Percentiles rank a stretch among this genome's conserved stretches.
These are phyloP conservation scores for Microctonus brassicae DNA, from an alignment of 2,888 invertebrate genomes.

Conservation along the genomic window DNA sequence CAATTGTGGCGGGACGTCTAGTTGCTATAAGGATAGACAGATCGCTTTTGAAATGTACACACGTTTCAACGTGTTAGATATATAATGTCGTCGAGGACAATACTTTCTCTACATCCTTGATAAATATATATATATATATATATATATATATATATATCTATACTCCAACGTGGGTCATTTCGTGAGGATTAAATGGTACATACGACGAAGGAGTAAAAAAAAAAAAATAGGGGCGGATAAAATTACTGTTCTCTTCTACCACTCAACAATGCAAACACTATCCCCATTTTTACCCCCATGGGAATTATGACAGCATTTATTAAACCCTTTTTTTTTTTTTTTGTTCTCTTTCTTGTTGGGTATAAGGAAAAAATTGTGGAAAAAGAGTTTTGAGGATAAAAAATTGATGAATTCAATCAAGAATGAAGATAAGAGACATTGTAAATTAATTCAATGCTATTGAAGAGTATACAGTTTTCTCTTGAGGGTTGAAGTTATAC, in stretches of 20 bases:
- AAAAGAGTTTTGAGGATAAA: not conserved
- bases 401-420: constrained; percentile 12
- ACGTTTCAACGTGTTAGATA: constrained; percentile 34
- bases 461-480: not conserved
- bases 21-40: constrained; percentile 38
- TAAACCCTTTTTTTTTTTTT: not conserved
- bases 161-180: constrained; percentile 34
- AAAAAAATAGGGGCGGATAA: constrained; percentile 7
- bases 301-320: not conserved
- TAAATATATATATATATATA: no score
- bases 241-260: not conserved
- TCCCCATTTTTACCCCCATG: not conserved
- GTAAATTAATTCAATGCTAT: constrained; percentile 9
- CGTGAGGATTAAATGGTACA: constrained; percentile 22
- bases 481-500: not conserved
- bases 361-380: not conserved
- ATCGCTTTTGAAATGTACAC: constrained; percentile 37
- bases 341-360: not conserved
- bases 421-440: constrained; percentile 10
- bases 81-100: constrained; percentile 19
- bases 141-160: no score
- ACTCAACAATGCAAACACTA: not conserved
- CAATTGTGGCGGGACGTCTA: not conserved
- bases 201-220: not conserved
- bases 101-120: not conserved